Evolutionary conservation across 2,797 vertebrate genomes (phyloP).

Genomic region (Gila robusta): DNA sequence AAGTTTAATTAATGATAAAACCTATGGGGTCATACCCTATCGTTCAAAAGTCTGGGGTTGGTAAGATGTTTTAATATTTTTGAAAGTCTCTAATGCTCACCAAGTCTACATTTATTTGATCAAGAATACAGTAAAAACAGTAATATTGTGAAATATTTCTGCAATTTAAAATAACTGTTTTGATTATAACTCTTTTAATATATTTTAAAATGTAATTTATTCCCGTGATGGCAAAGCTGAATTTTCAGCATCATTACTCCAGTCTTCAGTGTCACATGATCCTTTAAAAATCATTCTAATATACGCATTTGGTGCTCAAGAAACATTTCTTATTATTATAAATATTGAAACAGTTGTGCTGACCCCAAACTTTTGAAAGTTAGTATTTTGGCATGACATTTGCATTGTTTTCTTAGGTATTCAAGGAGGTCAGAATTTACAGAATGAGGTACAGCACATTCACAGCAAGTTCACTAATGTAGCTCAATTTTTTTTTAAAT

Average conservation of each 20-base stretch:
- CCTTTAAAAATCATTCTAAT: background rate
- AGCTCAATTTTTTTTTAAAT: background rate
- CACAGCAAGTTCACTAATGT: background rate
- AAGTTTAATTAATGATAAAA: slow-evolving; percentile 11
- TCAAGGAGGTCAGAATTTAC: background rate
- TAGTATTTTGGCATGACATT: background rate
- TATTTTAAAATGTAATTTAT: background rate
- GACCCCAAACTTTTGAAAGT: background rate
- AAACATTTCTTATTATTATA: background rate
- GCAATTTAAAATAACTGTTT: background rate
- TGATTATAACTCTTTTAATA: background rate
- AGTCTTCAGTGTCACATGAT: background rate
- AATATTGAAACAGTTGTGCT: background rate
- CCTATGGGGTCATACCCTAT: background rate
- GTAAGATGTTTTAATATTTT: background rate
- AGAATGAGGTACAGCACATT: background rate
- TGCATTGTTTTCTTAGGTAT: background rate
- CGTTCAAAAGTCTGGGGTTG: background rate
- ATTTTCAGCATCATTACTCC: no score
- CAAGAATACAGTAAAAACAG: background rate
- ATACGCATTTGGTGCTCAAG: background rate
- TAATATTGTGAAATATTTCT: background rate
- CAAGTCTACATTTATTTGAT: background rate
- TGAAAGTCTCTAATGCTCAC: background rate
- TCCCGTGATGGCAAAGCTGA: background rate